Conservation (phyloP, 2,797 vertebrate species). For the Hozukius guyotensis region DNA sequence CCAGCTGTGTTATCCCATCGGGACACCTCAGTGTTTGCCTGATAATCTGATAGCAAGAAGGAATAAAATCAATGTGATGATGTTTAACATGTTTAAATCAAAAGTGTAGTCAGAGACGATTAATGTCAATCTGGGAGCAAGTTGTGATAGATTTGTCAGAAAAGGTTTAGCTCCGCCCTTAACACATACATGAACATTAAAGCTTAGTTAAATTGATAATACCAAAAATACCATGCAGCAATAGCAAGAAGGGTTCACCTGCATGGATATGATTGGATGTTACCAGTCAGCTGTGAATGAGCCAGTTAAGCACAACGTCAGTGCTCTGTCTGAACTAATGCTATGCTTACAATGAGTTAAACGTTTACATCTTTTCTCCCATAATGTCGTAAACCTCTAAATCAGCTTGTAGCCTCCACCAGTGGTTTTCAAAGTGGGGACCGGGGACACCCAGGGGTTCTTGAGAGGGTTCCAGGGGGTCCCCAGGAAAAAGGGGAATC, state of each 20-base stretch:
- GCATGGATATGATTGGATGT: neutral
- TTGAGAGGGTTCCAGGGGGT: too few species aligned
- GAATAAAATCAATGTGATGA: neutral
- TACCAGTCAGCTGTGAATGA: too few species aligned
- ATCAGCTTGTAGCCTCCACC: neutral
- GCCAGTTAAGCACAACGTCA: too few species aligned
- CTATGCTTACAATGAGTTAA: neutral
- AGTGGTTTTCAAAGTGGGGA: neutral
- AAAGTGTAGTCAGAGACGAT: neutral
- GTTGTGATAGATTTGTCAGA: neutral
- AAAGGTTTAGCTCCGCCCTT: neutral
- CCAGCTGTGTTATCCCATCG: neutral
- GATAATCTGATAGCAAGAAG: neutral
- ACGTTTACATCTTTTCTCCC: rapidly evolving
- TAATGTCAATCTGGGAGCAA: neutral
- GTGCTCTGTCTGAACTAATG: too few species aligned
- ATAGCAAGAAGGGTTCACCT: neutral
- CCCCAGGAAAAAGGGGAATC: too few species aligned
- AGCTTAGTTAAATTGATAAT: neutral
- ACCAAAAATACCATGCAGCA: neutral
- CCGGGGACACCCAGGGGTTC: too few species aligned
- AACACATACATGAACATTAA: too few species aligned
- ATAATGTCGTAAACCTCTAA: neutral
- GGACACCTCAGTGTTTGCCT: neutral
- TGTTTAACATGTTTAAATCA: neutral